Evolutionary conservation across 1,140 invertebrate species (phyloP), one percentile per base, ranked within the genome.

Genomic region (Drosophila oshimai): DNA sequence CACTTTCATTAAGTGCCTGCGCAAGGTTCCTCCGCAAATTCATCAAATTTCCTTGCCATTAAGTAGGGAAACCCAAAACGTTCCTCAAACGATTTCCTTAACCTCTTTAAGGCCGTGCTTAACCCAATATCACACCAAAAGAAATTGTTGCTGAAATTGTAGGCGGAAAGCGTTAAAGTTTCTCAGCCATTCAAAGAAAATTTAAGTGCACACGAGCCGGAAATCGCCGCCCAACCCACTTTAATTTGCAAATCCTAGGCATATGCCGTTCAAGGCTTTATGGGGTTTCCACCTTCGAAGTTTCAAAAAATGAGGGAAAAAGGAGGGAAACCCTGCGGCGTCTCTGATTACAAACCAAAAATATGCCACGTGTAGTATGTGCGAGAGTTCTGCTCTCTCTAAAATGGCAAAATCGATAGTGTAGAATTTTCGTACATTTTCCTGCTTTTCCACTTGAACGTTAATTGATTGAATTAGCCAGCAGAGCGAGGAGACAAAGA

Each of bases 381-480:
- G 17, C 26, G 26, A 10, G 15, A n/a, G 6, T 45, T 58, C 37
- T 29, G 24, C n/a, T n/a, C 22, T 24, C 13, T 31, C 46, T 41
- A 31, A 62, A 79, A 65, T 61, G 42, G 44, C 24, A 84, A 84
- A 86, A 84, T 86, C 80, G 50, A 86, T 86, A 72, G 75, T 55
- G 60, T 26, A 49, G 28, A 58, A 72, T 58, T 60, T 61, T 55
- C 33, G 13, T 34, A 13, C 22, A 55, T 55, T 57, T 33, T 42
- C 36, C 26, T 13, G 54, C 15, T 10, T 28, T 18, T 42, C 17
- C 37, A 20, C 37, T 61, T 54, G n/a, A 55, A 57, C 57, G 57
- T 71, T 80, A 80, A 86, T 87, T 86, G 71, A 86, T 86, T 87
- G 60, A 67, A 47, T 75, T 75, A 79, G 53, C 50, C 45, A 45